phyloP scores from a whole-genome alignment of 1,140 invertebrate genomes.

The Bombus terrestris region DNA sequence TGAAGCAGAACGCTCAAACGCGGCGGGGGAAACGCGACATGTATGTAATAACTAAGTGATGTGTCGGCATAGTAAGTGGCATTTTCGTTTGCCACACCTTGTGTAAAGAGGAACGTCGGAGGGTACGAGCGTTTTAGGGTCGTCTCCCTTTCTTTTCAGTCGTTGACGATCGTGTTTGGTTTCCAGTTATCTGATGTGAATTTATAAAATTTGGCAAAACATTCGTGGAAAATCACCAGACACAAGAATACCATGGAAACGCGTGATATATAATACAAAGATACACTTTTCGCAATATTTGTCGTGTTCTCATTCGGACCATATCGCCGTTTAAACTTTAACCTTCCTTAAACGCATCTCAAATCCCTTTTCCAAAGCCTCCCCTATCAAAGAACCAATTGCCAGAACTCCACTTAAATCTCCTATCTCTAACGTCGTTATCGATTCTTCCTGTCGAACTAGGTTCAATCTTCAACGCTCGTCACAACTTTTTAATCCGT shows the following conservation, averaged over 20 bases:
- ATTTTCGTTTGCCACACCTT: constrained; percentile 50
- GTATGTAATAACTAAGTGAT: constrained; percentile 73
- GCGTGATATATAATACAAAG: no score
- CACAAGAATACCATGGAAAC: no score
- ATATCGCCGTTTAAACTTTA: no score
- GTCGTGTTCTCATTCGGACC: no score
- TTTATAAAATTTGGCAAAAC: no score
- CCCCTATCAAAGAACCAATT: no score
- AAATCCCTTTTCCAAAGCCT: neutral
- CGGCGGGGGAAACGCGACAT: constrained; percentile 21
- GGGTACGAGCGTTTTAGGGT: neutral
- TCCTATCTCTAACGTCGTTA: neutral
- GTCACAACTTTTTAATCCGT: neutral
- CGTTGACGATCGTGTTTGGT: no score
- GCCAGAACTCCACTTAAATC: neutral
- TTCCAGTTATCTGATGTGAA: no score
- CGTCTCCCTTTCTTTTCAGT: neutral
- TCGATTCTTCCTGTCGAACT: neutral
- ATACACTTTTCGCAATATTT: no score
- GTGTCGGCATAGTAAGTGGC: constrained; percentile 69
- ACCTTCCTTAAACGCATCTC: neutral
- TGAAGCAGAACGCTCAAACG: neutral
- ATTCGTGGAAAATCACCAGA: no score
- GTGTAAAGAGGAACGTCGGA: constrained; percentile 31
- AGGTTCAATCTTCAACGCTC: neutral